phyloP scores from a whole-genome alignment of 2,797 vertebrate species.

The Myotis pilosus region DNA sequence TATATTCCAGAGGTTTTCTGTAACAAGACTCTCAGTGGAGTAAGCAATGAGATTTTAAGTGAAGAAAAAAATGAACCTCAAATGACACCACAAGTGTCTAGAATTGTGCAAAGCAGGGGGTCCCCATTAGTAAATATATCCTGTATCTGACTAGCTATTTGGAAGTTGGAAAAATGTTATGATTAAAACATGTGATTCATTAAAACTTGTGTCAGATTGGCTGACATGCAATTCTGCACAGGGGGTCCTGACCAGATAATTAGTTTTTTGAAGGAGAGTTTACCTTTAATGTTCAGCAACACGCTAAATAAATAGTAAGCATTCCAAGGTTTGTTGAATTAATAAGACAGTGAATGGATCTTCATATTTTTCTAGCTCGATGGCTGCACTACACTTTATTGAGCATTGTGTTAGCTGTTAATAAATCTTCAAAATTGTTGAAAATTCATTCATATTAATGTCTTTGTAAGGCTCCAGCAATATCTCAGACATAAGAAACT shows the following conservation, averaged over 20 bases:
- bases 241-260: neutral
- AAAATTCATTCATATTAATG: neutral
- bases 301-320: neutral
- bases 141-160: neutral
- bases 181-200: slow-evolving; percentile 31
- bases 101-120: neutral
- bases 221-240: neutral
- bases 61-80: neutral
- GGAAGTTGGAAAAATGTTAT: neutral
- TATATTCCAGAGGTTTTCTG: neutral
- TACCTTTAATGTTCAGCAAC: neutral
- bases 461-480: neutral
- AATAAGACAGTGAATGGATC: neutral
- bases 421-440: slow-evolving; percentile 13
- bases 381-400: neutral
- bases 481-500: neutral
- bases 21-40: neutral
- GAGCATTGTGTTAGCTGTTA: neutral
- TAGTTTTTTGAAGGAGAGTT: neutral
- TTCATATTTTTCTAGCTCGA: neutral
- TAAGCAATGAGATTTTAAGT: neutral
- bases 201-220: neutral
- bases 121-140: neutral
- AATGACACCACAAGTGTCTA: neutral
- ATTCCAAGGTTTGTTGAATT: slow-evolving; percentile 17